These are phyloP conservation scores for Copidosoma aretas DNA, from an alignment of 2,888 invertebrate species.

Conservation along the genomic window DNA sequence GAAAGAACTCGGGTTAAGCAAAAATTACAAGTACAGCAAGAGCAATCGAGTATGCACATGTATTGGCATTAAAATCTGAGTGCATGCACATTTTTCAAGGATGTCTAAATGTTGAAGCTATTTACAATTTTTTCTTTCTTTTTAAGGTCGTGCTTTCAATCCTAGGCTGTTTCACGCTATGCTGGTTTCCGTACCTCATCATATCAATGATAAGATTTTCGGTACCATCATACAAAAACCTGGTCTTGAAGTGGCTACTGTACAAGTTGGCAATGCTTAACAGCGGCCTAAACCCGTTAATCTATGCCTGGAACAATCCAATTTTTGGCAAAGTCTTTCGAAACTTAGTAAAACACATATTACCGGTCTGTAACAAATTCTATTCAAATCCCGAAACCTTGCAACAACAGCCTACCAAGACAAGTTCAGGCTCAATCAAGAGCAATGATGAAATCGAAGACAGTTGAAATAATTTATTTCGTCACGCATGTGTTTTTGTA, in stretches of 20 bases:
- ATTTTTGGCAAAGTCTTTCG: slow-evolving; percentile 78
- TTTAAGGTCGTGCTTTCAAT: slow-evolving; percentile 77
- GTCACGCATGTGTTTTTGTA: too few species aligned
- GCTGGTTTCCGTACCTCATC: slow-evolving; percentile 82
- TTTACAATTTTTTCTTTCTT: too few species aligned
- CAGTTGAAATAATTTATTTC: too few species aligned
- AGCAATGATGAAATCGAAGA: too few species aligned
- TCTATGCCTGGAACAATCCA: slow-evolving; percentile 85
- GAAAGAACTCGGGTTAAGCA: too few species aligned
- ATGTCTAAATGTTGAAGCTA: too few species aligned
- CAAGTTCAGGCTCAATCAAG: too few species aligned
- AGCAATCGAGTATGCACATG: too few species aligned
- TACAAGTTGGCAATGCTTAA: slow-evolving; percentile 80
- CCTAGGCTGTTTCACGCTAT: slow-evolving; percentile 79
- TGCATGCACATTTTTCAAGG: too few species aligned
- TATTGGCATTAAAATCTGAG: too few species aligned
- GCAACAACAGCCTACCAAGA: slow-evolving; percentile 18
- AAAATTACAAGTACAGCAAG: too few species aligned
- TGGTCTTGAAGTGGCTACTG: slow-evolving; percentile 69
- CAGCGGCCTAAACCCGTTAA: slow-evolving; percentile 81
- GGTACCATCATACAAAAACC: slow-evolving; percentile 61
- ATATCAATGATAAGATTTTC: slow-evolving; percentile 70
- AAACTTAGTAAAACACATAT: slow-evolving; percentile 72
- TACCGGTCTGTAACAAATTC: slow-evolving; percentile 68
- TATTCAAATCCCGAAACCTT: slow-evolving; percentile 54